Evolutionary conservation across 2,888 invertebrate species (phyloP).

Genomic region (Lamellibrachia satsuma): DNA sequence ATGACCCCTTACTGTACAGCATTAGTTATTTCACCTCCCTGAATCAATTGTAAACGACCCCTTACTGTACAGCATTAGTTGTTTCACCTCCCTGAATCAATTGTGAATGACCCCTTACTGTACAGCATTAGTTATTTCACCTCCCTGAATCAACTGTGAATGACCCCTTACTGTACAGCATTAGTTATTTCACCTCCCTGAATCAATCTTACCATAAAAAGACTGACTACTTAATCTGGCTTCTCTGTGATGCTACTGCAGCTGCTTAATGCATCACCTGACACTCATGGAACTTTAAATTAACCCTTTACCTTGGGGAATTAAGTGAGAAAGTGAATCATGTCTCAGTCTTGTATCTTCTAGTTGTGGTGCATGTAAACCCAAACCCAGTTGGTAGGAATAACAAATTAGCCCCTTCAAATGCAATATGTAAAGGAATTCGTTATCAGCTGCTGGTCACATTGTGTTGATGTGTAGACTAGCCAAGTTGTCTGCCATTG

Average conservation of each 20-base stretch:
- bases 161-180: too few relatives aligned
- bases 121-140: too few relatives aligned
- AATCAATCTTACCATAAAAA: neutral
- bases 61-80: too few relatives aligned
- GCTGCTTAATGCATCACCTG: neutral
- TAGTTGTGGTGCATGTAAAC: neutral
- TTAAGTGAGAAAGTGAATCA: neutral
- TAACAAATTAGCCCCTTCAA: neutral
- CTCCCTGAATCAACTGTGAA: too few relatives aligned
- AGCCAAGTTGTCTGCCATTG: too few relatives aligned
- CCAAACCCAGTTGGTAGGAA: neutral
- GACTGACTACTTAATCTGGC: neutral
- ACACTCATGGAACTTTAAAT: neutral
- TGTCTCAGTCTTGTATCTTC: neutral
- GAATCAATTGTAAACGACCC: too few relatives aligned
- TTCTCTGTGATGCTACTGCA: neutral
- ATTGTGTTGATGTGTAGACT: neutral
- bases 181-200: neutral
- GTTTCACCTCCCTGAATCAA: too few relatives aligned
- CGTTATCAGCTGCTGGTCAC: neutral
- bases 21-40: too few relatives aligned
- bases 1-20: too few relatives aligned
- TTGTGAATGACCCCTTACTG: too few relatives aligned
- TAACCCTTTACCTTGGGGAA: neutral
- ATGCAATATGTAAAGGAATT: too few relatives aligned